Evolutionary conservation across 2,888 invertebrate species (phyloP).

Genomic region (Ethmia dodecea): DNA sequence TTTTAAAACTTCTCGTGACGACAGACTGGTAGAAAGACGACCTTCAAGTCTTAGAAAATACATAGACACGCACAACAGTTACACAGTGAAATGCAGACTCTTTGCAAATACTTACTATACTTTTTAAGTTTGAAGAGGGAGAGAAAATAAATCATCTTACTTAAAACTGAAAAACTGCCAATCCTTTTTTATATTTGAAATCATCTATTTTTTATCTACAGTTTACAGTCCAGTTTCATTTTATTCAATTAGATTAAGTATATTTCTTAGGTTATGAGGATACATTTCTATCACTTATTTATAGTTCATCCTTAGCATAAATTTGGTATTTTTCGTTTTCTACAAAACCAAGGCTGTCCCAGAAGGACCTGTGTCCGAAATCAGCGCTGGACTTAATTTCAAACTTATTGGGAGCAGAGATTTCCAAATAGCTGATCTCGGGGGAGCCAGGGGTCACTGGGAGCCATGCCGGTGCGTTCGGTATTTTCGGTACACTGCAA

Average conservation of each 20-base stretch:
- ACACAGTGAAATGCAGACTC: too few species aligned
- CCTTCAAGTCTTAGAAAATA: too few species aligned
- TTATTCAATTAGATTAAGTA: not conserved
- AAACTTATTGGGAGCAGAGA: constrained; percentile 59
- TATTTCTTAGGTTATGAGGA: not conserved
- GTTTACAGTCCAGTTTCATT: too few species aligned
- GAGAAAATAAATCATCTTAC: too few species aligned
- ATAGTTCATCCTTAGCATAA: constrained; percentile 59
- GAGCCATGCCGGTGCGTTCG: constrained; percentile 56
- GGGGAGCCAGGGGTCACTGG: constrained; percentile 56
- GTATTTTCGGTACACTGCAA: constrained; percentile 56
- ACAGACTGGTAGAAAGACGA: too few species aligned
- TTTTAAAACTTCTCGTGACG: too few species aligned
- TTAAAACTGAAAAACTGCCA: not conserved
- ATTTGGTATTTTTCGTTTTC: constrained; percentile 73
- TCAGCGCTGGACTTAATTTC: constrained; percentile 61
- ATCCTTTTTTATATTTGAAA: not conserved
- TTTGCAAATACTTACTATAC: too few species aligned
- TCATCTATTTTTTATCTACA: too few species aligned
- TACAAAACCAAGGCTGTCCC: constrained; percentile 77
- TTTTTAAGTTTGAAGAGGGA: too few species aligned
- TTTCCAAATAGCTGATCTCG: constrained; percentile 70
- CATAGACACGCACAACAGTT: too few species aligned
- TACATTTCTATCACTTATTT: constrained; percentile 9
- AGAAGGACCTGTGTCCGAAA: constrained; percentile 78